Base-by-base conservation (phyloP, 1,140 invertebrate species). In the Coboldia fuscipes region DNA sequence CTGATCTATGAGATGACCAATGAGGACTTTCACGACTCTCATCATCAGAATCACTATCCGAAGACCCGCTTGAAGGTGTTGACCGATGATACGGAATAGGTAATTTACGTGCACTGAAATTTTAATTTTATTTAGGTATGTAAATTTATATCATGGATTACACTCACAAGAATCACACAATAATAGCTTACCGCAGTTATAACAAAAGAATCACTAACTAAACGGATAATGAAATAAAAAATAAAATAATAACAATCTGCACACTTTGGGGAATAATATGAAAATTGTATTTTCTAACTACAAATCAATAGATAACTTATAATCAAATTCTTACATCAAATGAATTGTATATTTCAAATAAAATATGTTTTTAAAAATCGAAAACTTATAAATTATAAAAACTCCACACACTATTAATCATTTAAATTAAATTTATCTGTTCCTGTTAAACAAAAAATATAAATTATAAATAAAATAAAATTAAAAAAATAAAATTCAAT, bases 31-130 rank as follows among this genome's bases (percentile, higher is more conserved):
- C 42, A 7, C 48, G 46, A 22, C 50, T 54, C 36, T 63, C 61
- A 46, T 68, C 73, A 45, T 67, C 70, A 39, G 63, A 71, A 45
- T 67, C 71, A 46, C 68, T 71, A 31, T 57, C 65, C 32, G 70
- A 72, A 26, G 72, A 72, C 14, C 70, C 67, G 35, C 78, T 69
- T 6, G 77, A 71, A 10, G 76, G 75, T 14, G 77, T 75, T 34
- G 77, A 75, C 43, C 82, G 68, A 44, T 84, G 77, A 63, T 88
- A 88, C 31, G 82, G 81, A 45, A 89, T 82, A 23, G 84, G 84
- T 35, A 82, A 65, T 59, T 89, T 89, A 43, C 84, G 70, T 39
- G 83, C 84, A 58, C 84, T 89, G 62, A 45, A 66, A 68, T 45
- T 41, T 45, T 34, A 19, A 15, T 33, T 30, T 23, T 18, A 29